A percentile compares a stretch with the other conserved stretches of the same genome.
Evolutionary conservation across 2,797 vertebrate species (phyloP).

Genomic region (Microctenopoma stevenorrisi): DNA sequence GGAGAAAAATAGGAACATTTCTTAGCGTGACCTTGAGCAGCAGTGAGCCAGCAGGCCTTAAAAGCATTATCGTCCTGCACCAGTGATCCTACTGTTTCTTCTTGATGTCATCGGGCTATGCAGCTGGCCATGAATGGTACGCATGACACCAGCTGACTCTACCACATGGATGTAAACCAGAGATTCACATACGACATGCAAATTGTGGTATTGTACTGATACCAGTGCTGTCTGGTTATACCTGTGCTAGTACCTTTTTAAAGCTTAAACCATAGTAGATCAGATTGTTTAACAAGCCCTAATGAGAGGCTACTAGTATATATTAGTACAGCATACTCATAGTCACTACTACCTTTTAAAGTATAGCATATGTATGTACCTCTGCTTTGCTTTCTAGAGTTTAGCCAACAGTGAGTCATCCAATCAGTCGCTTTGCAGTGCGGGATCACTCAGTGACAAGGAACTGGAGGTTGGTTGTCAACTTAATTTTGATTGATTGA

Average conservation of each 20-base stretch:
- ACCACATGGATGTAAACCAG: constrained; percentile 22
- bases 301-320: not conserved
- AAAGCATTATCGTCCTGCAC: constrained; percentile 59
- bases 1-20: constrained; percentile 15
- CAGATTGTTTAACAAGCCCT: not conserved
- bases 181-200: not conserved
- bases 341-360: not conserved
- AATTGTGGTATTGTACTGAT: not conserved
- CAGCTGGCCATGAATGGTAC: constrained; percentile 33
- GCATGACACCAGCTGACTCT: constrained; percentile 25
- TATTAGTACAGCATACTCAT: not conserved
- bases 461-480: constrained; percentile 89
- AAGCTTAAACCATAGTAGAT: no score
- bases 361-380: constrained; percentile 11
- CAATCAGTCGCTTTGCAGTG: constrained; percentile 95
- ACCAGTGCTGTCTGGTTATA: no score
- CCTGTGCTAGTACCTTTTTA: not conserved
- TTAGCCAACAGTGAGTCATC: constrained; percentile 95
- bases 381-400: constrained; percentile 79
- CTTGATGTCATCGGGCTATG: constrained; percentile 43
- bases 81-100: constrained; percentile 57
- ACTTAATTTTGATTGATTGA: no score
- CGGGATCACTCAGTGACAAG: constrained; percentile 95
- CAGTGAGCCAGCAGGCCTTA: constrained; percentile 46
- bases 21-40: constrained; percentile 55